Conservation (phyloP, 92 coral and sea anemone species). For the Diadumene lineata region DNA sequence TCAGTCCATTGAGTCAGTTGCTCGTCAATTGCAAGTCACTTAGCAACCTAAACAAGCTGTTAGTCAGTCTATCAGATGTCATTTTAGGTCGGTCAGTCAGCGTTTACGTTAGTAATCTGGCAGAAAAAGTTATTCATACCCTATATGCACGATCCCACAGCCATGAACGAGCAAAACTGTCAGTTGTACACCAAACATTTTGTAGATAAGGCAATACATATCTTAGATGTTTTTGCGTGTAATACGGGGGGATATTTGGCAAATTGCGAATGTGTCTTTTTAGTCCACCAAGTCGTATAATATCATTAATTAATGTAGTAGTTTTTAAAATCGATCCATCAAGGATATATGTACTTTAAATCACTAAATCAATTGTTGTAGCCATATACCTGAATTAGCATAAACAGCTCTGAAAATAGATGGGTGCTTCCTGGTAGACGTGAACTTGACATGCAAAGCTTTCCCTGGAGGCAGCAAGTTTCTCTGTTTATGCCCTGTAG, state of each 20-base stretch:
- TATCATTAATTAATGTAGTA: too few species aligned
- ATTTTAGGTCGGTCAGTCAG: neutral
- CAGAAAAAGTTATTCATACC: too few species aligned
- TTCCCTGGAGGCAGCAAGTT: slow-evolving; percentile 70
- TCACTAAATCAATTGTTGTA: slow-evolving; percentile 2
- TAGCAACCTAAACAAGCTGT: neutral
- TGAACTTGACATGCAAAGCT: slow-evolving; percentile 66
- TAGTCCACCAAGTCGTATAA: too few species aligned
- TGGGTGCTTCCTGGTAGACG: slow-evolving; percentile 52
- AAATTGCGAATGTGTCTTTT: too few species aligned
- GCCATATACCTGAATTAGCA: slow-evolving; percentile 40
- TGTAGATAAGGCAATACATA: too few species aligned
- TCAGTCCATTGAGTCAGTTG: neutral
- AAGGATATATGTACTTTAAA: neutral
- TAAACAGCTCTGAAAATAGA: slow-evolving; percentile 73
- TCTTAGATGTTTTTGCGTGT: too few species aligned
- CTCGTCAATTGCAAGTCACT: neutral
- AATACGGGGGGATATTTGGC: too few species aligned
- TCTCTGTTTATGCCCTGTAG: slow-evolving; percentile 66
- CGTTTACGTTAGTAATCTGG: too few species aligned
- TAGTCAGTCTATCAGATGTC: neutral
- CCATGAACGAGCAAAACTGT: too few species aligned
- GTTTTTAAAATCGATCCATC: too few species aligned
- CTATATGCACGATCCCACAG: too few species aligned
- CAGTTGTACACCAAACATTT: too few species aligned